Percentiles rank a stretch among this genome's conserved stretches.
Evolutionary conservation across 2,888 invertebrate genomes (phyloP).

Genomic region (Hirudinaria manillensis): DNA sequence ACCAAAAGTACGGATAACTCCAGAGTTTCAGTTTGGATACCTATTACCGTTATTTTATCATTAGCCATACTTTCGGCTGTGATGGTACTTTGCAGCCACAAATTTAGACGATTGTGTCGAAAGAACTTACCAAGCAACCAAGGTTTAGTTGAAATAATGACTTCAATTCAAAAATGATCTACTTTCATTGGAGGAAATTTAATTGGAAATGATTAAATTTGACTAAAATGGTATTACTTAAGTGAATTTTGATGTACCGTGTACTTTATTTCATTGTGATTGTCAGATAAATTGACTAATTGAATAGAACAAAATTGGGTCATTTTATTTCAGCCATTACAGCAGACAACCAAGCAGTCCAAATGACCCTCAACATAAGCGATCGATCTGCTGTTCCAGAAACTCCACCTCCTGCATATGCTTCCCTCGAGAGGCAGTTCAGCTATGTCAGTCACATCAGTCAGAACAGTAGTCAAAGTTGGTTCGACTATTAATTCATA

Average conservation of each 20-base stretch:
- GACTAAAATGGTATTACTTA: too few relatives aligned
- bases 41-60: constrained; percentile 10
- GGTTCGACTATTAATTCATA: not conserved
- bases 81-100: constrained; percentile 8
- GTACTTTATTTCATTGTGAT: not conserved
- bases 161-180: too few relatives aligned
- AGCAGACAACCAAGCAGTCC: not conserved
- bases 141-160: not conserved
- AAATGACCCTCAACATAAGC: constrained; percentile 6
- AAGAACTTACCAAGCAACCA: not conserved
- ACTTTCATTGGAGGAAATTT: too few relatives aligned
- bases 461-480: constrained; percentile 37
- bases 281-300: not conserved
- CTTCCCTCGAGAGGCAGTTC: constrained; percentile 37
- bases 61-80: constrained; percentile 14
- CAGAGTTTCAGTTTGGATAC: constrained; percentile 21
- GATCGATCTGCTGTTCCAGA: constrained; percentile 25
- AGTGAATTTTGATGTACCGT: not conserved
- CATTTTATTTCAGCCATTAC: not conserved
- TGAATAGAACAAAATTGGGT: too few relatives aligned
- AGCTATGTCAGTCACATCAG: constrained; percentile 39
- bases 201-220: too few relatives aligned
- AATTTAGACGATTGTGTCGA: constrained; percentile 3
- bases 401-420: constrained; percentile 39
- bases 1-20: not conserved